phyloP scores from a whole-genome alignment of 2,113 vertebrate genomes.

The Coturnix japonica region DNA sequence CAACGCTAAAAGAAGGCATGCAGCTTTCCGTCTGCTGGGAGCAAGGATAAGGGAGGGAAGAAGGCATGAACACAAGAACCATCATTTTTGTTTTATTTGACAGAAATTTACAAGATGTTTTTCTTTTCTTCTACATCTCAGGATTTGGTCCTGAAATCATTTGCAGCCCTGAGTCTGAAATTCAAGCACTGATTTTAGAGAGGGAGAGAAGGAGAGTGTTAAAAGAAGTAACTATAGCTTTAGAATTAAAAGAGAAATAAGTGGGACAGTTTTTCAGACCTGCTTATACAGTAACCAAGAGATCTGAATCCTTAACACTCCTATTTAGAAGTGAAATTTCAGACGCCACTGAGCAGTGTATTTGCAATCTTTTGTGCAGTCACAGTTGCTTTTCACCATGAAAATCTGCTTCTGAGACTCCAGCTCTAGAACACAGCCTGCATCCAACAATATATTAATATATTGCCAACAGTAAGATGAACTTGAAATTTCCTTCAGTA shows the following conservation, averaged over 20 bases:
- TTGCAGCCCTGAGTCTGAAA: not conserved
- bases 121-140: not conserved
- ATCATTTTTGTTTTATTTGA: not conserved
- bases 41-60: not conserved
- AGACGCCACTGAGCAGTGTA: not conserved
- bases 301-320: not conserved
- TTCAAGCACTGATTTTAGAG: not conserved
- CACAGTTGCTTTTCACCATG: not conserved
- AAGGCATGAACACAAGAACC: not conserved
- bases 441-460: not conserved
- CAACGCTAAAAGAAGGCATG: not conserved
- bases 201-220: not conserved
- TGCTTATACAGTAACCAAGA: slow-evolving; percentile 8
- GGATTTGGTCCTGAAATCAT: not conserved
- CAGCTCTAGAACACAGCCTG: not conserved
- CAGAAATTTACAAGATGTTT: not conserved
- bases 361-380: not conserved
- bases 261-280: not conserved
- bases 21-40: slow-evolving; percentile 15
- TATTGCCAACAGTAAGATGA: not conserved
- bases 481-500: not conserved
- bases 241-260: not conserved
- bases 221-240: not conserved
- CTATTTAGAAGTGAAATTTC: not conserved
- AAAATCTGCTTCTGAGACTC: not conserved